These are phyloP conservation scores for Premnoplex brunnescens DNA, from an alignment of 2,797 vertebrate species.

Conservation along the genomic window DNA sequence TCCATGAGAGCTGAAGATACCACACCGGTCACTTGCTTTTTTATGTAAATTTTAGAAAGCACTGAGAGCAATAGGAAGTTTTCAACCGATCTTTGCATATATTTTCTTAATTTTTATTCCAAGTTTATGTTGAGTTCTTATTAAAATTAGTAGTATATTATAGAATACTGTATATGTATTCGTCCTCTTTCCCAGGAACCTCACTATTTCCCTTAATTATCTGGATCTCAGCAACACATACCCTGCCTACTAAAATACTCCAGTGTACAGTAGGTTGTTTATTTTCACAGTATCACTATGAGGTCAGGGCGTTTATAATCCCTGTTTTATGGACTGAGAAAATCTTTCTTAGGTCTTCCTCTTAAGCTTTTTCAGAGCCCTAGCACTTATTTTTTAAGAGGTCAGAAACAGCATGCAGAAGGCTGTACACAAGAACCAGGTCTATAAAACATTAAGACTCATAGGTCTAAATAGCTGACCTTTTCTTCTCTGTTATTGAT, in stretches of 20 bases:
- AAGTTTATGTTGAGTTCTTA: not conserved
- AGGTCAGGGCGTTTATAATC: not conserved
- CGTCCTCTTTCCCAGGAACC: not conserved
- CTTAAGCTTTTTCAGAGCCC: not conserved
- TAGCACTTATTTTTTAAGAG: not conserved
- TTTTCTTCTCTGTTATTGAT: not conserved
- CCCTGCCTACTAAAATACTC: not conserved
- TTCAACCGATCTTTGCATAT: not conserved
- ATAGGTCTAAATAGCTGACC: not conserved
- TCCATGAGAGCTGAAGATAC: not conserved
- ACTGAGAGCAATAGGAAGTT: not conserved
- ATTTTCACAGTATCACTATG: not conserved
- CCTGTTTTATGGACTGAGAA: not conserved
- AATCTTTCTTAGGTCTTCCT: not conserved
- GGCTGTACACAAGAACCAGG: accelerated
- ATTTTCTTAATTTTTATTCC: not conserved
- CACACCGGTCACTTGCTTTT: not conserved
- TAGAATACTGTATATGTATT: not conserved
- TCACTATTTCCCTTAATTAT: not conserved
- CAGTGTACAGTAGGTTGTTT: not conserved
- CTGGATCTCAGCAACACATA: not conserved
- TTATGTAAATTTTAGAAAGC: not conserved
- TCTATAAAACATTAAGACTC: not conserved
- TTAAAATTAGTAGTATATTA: not conserved
- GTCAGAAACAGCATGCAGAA: not conserved